phyloP scores from a whole-genome alignment of 2,888 invertebrate species.

The Drosophila birchii region DNA sequence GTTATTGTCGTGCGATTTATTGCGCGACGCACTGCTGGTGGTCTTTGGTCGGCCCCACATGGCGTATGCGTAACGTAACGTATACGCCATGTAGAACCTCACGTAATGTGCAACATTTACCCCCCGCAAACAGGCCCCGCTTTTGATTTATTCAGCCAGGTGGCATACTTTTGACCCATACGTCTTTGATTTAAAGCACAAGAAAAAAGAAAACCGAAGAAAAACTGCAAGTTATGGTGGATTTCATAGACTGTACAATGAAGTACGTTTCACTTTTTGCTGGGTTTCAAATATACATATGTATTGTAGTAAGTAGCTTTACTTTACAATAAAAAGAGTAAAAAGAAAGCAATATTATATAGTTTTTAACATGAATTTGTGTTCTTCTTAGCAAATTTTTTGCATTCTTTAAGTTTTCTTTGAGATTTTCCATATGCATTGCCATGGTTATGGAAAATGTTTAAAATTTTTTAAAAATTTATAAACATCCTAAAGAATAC shows the following conservation, averaged over 20 bases:
- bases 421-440: neutral
- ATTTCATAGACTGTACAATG: neutral
- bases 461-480: too few relatives aligned
- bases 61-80: constrained; percentile 74
- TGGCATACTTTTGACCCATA: constrained; percentile 41
- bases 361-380: neutral
- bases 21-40: constrained; percentile 56
- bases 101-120: constrained; percentile 55
- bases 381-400: neutral
- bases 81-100: constrained; percentile 66
- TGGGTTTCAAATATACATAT: neutral
- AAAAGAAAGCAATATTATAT: too few relatives aligned
- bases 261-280: neutral
- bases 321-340: neutral
- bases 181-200: constrained; percentile 32
- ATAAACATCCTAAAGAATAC: too few relatives aligned
- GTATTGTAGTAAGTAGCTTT: neutral
- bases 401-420: neutral
- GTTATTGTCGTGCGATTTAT: constrained; percentile 78
- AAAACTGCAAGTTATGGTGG: neutral
- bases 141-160: constrained; percentile 47
- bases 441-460: too few relatives aligned
- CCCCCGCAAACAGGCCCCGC: constrained; percentile 10
- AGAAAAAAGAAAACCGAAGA: neutral
- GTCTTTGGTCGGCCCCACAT: constrained; percentile 60